Conservation (phyloP, 2,797 vertebrate species). For the Bovichtus variegatus region DNA sequence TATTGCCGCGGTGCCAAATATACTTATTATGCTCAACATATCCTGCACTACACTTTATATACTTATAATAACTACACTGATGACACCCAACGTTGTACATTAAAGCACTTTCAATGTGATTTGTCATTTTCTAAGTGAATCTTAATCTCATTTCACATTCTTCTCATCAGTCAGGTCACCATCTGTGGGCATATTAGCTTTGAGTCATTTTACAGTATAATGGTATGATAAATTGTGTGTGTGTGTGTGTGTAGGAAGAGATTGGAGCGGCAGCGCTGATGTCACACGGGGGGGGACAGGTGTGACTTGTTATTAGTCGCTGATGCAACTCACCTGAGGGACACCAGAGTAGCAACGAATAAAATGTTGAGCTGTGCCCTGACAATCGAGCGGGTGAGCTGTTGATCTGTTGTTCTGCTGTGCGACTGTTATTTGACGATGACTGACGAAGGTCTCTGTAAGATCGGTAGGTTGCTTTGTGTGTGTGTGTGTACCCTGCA, state of each 20-base stretch:
- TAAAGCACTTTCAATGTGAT: not conserved
- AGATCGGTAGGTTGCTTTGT: not conserved
- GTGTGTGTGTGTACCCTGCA: not conserved
- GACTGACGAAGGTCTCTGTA: not conserved
- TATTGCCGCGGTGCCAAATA: too few relatives aligned
- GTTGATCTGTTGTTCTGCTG: not conserved
- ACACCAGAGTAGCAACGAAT: not conserved
- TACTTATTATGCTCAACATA: too few relatives aligned
- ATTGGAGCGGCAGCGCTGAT: not conserved
- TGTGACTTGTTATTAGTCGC: not conserved
- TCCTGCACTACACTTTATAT: too few relatives aligned
- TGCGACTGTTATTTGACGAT: not conserved
- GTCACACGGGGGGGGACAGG: not conserved
- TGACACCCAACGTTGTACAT: not conserved
- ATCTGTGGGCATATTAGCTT: conserved; percentile 4
- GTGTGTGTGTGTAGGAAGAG: not conserved
- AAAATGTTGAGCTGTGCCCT: not conserved
- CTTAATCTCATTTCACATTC: not conserved
- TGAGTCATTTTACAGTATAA: not conserved
- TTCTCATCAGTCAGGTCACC: not conserved
- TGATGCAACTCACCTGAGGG: not conserved
- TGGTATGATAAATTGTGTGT: too few relatives aligned
- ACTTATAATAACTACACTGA: too few relatives aligned
- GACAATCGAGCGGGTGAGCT: not conserved
- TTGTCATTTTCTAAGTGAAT: not conserved